Conservation (phyloP, 2,113 vertebrate genomes). For the Scalopus aquaticus region DNA sequence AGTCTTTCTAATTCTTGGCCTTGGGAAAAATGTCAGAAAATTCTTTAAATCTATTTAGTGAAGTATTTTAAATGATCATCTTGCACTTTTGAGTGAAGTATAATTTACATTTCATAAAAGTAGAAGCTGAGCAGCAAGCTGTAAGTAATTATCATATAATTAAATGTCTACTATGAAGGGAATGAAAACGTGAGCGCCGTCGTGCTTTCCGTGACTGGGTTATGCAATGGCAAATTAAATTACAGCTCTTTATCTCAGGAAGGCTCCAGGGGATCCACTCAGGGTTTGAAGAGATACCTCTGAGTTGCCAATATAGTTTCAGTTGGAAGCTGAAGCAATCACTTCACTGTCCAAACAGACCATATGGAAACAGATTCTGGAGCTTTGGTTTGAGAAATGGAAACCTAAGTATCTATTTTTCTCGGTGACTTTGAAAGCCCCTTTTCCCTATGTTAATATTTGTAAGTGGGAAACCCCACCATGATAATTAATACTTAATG, state of each 20-base stretch:
- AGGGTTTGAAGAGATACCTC: constrained; percentile 63
- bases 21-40: constrained; percentile 79
- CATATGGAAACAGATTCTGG: constrained; percentile 16
- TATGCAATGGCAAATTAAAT: constrained; percentile 84
- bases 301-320: constrained; percentile 62
- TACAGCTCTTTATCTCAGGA: constrained; percentile 80
- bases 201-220: constrained; percentile 79
- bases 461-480: constrained; percentile 54
- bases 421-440: constrained; percentile 42
- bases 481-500: constrained; percentile 62
- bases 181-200: constrained; percentile 82
- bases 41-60: constrained; percentile 83
- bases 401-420: neutral
- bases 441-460: constrained; percentile 55
- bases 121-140: constrained; percentile 85
- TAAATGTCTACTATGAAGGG: constrained; percentile 86
- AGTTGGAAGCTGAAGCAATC: constrained; percentile 38
- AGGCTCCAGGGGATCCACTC: constrained; percentile 72
- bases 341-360: constrained; percentile 30
- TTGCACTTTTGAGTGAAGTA: constrained; percentile 85
- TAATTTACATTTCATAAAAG: constrained; percentile 88
- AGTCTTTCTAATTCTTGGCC: constrained; percentile 76
- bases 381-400: constrained; percentile 59
- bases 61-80: constrained; percentile 86
- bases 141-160: constrained; percentile 89